Evolutionary conservation across 2,797 vertebrate species (phyloP).

Genomic region (Gobio occitaniae): DNA sequence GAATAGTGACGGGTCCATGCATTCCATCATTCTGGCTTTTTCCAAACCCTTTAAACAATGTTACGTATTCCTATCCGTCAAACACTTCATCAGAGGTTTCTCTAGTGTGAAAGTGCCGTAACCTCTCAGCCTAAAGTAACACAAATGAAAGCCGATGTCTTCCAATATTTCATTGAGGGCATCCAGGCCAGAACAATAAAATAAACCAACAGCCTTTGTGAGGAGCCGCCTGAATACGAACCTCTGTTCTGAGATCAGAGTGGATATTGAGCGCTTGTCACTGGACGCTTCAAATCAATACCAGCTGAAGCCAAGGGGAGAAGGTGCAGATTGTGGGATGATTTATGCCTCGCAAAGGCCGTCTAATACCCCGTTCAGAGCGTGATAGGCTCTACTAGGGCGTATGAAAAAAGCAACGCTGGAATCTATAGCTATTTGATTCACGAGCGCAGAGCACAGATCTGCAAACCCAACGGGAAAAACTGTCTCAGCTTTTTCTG

Average conservation of each 20-base stretch:
- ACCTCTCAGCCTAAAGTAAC: constrained; percentile 21
- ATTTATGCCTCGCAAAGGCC: constrained; percentile 16
- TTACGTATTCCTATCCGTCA: too few species aligned
- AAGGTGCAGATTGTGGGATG: constrained; percentile 20
- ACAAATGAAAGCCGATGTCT: constrained; percentile 32
- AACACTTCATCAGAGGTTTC: background rate
- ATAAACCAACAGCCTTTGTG: constrained; percentile 30
- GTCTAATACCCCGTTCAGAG: constrained; percentile 8
- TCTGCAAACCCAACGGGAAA: constrained; percentile 27
- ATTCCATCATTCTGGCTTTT: background rate
- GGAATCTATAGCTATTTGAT: constrained; percentile 43
- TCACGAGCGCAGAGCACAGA: constrained; percentile 12
- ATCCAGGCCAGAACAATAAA: constrained; percentile 28
- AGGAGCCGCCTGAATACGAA: constrained; percentile 18
- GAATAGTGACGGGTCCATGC: background rate
- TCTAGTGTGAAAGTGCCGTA: background rate
- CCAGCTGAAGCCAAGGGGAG: constrained; percentile 15
- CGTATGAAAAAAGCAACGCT: constrained; percentile 1
- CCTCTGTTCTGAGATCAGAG: constrained; percentile 41
- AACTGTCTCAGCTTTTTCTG: constrained; percentile 19
- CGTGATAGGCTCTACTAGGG: constrained; percentile 19
- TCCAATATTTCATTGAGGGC: constrained; percentile 45
- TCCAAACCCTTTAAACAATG: background rate
- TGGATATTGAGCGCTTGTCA: constrained; percentile 40
- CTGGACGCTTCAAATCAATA: constrained; percentile 45